These are phyloP conservation scores for Gnathonemus echidnorhynchus DNA, from an alignment of 2,113 vertebrate species.

Conservation along the genomic window DNA sequence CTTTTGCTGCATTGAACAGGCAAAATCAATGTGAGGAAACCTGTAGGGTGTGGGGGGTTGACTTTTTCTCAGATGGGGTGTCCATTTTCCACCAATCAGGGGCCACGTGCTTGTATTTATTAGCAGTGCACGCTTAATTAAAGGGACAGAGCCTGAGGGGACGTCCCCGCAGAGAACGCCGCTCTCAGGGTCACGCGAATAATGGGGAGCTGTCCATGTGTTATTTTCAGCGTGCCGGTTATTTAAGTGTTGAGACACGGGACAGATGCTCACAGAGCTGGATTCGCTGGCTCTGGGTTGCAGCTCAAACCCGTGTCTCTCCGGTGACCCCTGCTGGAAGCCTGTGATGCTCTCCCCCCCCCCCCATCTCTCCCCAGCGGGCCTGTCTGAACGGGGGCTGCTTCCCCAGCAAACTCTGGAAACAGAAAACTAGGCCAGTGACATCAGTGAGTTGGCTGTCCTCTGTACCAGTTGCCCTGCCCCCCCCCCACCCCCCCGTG, in stretches of 20 bases:
- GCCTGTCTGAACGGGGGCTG: not conserved
- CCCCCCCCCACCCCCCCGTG: not conserved
- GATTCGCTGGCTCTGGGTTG: not conserved
- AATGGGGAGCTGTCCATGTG: not conserved
- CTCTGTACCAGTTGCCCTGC: not conserved
- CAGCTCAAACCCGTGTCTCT: not conserved
- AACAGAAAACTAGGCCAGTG: not conserved
- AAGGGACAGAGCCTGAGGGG: not conserved
- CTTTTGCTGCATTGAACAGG: not conserved
- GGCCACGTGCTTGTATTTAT: not conserved
- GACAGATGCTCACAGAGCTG: not conserved
- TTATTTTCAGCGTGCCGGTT: not conserved
- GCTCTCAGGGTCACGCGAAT: too few relatives aligned
- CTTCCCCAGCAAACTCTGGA: not conserved
- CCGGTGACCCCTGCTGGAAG: not conserved
- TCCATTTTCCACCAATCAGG: not conserved
- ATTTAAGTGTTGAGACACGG: not conserved
- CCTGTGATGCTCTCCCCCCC: not conserved
- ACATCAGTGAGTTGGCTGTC: not conserved
- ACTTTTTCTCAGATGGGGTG: not conserved
- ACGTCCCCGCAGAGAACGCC: too few relatives aligned
- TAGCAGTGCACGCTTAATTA: not conserved
- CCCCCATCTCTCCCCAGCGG: not conserved
- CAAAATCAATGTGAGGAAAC: not conserved
- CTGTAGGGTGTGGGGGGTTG: not conserved